phyloP scores from a whole-genome alignment of 1,140 invertebrate species.

The Drosophila fuyamai region DNA sequence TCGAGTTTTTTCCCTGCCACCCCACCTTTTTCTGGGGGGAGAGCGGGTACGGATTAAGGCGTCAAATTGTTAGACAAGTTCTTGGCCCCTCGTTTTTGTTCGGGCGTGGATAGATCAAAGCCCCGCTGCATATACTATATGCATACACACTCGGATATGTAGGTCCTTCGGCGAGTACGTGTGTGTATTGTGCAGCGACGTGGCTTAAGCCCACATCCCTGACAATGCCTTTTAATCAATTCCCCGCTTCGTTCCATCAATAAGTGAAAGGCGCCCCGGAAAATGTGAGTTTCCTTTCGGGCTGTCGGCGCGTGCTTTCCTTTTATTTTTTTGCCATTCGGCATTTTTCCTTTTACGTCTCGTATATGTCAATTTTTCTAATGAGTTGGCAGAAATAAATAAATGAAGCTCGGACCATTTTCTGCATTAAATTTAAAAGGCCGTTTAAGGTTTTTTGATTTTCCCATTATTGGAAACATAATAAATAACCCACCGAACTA shows the following conservation, averaged over 20 bases:
- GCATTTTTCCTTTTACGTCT: conserved; percentile 33
- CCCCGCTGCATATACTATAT: conserved; percentile 28
- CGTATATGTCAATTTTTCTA: conserved; percentile 68
- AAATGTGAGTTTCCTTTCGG: conserved; percentile 71
- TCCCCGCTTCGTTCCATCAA: conserved; percentile 66
- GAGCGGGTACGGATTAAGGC: conserved; percentile 65
- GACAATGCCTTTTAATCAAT: conserved; percentile 81
- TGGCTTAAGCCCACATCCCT: conserved; percentile 46
- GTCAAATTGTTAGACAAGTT: conserved; percentile 72
- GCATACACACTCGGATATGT: conserved; percentile 2
- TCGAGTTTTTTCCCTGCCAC: conserved; percentile 7
- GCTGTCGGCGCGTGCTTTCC: conserved; percentile 50
- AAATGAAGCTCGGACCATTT: conserved; percentile 12
- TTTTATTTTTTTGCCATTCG: conserved; percentile 30
- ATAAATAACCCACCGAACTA: no score
- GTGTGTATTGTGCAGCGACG: conserved; percentile 49
- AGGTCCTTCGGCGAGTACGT: conserved; percentile 12
- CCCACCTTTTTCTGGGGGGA: not conserved
- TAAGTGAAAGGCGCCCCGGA: conserved; percentile 53
- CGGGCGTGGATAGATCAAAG: conserved; percentile 66
- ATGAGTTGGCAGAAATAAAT: conserved; percentile 56
- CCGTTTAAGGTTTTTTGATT: not conserved
- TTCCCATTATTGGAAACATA: no score
- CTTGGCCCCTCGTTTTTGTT: conserved; percentile 12
- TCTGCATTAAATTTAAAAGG: not conserved